Conservation (phyloP, 2,797 vertebrate genomes). For the Uromys caudimaculatus region DNA sequence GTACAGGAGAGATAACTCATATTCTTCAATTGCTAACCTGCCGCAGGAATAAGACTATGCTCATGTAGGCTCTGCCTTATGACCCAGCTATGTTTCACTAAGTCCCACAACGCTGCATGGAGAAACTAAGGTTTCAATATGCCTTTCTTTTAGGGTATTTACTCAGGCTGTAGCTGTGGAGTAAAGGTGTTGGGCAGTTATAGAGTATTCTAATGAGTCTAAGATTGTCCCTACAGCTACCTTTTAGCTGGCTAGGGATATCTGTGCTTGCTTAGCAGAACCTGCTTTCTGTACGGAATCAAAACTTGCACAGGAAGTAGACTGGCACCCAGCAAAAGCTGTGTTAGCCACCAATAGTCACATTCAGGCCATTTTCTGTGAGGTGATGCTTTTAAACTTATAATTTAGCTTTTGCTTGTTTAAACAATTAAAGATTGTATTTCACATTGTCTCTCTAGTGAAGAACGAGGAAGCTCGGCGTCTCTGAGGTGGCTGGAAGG, state of each 20-base stretch:
- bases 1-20: background rate
- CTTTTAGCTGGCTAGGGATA: background rate
- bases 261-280: background rate
- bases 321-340: background rate
- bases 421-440: slow-evolving; percentile 32
- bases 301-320: slow-evolving; percentile 2
- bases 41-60: background rate
- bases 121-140: background rate
- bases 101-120: background rate
- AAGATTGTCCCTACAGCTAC: background rate
- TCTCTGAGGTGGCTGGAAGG: background rate
- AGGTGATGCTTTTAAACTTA: slow-evolving; percentile 46
- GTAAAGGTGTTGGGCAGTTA: background rate
- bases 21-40: background rate
- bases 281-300: background rate
- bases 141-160: background rate
- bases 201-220: background rate
- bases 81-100: no score
- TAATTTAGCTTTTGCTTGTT: slow-evolving; percentile 34
- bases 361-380: slow-evolving; percentile 8
- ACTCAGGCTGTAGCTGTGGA: background rate
- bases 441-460: slow-evolving; percentile 22
- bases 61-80: background rate
- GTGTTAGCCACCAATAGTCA: background rate
- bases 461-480: background rate